Conservation (phyloP, 2,797 vertebrate species). For the Diglossa cyanea region DNA sequence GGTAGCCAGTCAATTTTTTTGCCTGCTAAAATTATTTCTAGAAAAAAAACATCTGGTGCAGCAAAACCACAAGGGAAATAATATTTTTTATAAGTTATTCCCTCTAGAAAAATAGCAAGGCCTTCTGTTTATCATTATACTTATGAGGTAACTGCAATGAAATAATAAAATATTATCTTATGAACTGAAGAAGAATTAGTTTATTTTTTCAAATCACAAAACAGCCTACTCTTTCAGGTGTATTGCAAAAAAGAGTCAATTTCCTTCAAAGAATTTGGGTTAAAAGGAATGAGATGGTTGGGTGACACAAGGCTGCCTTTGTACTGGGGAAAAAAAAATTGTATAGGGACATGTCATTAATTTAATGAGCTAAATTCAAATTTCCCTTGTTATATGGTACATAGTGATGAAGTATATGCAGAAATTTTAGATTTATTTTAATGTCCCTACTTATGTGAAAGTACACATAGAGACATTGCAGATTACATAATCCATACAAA, state of each 20-base stretch:
- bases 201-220: constrained; percentile 37
- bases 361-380: constrained; percentile 35
- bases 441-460: constrained; percentile 24
- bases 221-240: constrained; percentile 5
- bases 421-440: constrained; percentile 32
- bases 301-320: background rate
- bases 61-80: constrained; percentile 69
- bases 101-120: constrained; percentile 34
- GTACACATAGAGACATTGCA: background rate
- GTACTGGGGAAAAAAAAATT: background rate
- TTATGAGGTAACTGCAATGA: constrained; percentile 69
- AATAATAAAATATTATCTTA: constrained; percentile 68
- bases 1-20: constrained; percentile 14
- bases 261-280: constrained; percentile 34
- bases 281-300: background rate
- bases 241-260: constrained; percentile 25
- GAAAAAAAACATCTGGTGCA: background rate
- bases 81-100: constrained; percentile 8
- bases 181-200: constrained; percentile 47
- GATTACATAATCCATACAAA: background rate
- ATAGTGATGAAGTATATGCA: constrained; percentile 29
- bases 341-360: background rate
- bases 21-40: background rate
- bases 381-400: constrained; percentile 10
- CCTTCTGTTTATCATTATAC: constrained; percentile 73